Percentiles rank a stretch among this genome's conserved stretches.
Conservation (phyloP, 1,140 invertebrate species). For the Tetramorium parvispinum region DNA sequence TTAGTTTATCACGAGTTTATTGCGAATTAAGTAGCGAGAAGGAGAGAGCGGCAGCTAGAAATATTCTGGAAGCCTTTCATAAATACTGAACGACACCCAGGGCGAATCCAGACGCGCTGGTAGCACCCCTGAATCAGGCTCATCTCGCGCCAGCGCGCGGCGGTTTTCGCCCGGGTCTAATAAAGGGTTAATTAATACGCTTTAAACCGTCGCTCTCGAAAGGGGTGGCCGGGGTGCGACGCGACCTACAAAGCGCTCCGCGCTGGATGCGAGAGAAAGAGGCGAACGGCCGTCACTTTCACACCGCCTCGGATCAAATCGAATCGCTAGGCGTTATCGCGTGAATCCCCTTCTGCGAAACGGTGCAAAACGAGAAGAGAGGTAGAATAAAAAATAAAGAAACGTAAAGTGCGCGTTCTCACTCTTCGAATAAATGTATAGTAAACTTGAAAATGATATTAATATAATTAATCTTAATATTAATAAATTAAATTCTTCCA, state of each 20-base stretch:
- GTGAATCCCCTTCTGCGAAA: constrained; percentile 65
- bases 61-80: constrained; percentile 81
- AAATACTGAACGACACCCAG: constrained; percentile 82
- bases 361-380: neutral
- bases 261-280: constrained; percentile 63
- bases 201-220: constrained; percentile 80
- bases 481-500: constrained; percentile 5
- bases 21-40: constrained; percentile 29
- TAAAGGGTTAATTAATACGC: constrained; percentile 86
- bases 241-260: constrained; percentile 69
- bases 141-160: constrained; percentile 79
- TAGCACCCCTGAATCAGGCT: constrained; percentile 79
- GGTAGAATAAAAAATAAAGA: constrained; percentile 21
- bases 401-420: neutral
- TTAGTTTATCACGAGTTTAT: constrained; percentile 52
- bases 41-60: constrained; percentile 46
- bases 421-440: neutral
- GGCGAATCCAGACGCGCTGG: constrained; percentile 70
- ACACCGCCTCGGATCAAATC: constrained; percentile 69
- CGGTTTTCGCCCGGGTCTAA: constrained; percentile 83
- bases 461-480: neutral
- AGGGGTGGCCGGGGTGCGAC: constrained; percentile 68
- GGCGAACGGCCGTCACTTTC: constrained; percentile 69
- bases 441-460: neutral
- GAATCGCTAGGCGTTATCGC: constrained; percentile 72